Conservation (phyloP, 2,888 invertebrate genomes). For the Eupithecia insigniata region DNA sequence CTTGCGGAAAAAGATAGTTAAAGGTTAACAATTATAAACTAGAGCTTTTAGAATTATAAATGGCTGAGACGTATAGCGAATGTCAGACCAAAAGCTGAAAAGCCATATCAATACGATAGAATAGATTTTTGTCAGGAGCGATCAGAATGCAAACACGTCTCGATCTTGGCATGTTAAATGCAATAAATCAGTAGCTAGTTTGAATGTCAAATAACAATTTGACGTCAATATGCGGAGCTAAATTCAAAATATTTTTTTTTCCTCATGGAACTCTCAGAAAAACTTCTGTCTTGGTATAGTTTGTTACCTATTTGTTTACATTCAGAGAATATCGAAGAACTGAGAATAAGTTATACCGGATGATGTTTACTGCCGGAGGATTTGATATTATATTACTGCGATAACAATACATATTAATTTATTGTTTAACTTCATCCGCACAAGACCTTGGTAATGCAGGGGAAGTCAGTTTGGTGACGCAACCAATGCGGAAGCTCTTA, state of each 20-base stretch:
- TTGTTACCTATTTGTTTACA: conserved; percentile 7
- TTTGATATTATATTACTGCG: conserved; percentile 8
- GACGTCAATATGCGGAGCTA: conserved; percentile 41
- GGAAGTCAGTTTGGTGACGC: conserved; percentile 63
- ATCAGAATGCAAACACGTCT: neutral
- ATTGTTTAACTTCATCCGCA: conserved; percentile 24
- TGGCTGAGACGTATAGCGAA: neutral
- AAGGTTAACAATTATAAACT: neutral
- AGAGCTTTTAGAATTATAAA: neutral
- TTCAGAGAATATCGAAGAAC: conserved; percentile 28
- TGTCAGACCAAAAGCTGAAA: neutral
- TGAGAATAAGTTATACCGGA: neutral
- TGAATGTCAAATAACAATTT: conserved; percentile 37
- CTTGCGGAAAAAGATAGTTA: conserved; percentile 41
- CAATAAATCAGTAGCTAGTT: conserved; percentile 25
- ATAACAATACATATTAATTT: conserved; percentile 18
- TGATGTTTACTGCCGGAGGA: conserved; percentile 9
- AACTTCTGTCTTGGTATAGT: neutral
- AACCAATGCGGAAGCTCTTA: conserved; percentile 38
- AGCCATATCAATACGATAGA: neutral
- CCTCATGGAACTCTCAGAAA: neutral
- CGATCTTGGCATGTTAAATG: conserved; percentile 2
- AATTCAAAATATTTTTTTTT: conserved; percentile 32
- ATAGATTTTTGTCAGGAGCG: neutral
- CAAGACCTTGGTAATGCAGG: conserved; percentile 58